These are phyloP conservation scores for Fringilla coelebs DNA, from an alignment of 2,797 vertebrate genomes.

Conservation along the genomic window DNA sequence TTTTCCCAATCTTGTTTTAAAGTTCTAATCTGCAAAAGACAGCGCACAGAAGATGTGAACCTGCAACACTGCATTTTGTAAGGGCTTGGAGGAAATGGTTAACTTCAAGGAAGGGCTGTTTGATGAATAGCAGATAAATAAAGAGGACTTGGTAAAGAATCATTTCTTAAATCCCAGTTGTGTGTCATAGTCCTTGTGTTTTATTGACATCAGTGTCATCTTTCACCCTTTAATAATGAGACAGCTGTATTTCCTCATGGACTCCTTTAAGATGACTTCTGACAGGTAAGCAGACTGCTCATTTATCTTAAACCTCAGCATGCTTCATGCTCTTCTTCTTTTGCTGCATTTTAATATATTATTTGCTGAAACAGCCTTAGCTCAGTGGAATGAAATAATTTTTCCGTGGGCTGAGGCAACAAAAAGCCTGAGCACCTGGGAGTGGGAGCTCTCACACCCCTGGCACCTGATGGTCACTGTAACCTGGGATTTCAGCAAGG, in stretches of 20 bases:
- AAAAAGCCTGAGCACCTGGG: background rate
- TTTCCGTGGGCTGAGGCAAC: background rate
- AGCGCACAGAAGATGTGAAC: background rate
- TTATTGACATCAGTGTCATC: background rate
- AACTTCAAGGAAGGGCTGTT: background rate
- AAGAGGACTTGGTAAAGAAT: background rate
- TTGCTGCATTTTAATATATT: background rate
- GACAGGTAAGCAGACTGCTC: background rate
- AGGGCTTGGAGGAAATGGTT: background rate
- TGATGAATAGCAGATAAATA: background rate
- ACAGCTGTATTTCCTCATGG: background rate
- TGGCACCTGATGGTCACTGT: background rate
- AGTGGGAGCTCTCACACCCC: fast-evolving
- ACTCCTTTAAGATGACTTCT: background rate
- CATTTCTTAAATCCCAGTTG: background rate
- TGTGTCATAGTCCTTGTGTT: background rate
- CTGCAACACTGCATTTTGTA: background rate
- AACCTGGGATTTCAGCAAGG: background rate
- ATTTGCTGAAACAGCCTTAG: background rate
- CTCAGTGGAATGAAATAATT: background rate
- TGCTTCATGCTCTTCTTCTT: background rate
- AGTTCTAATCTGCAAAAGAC: background rate
- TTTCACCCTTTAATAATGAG: background rate
- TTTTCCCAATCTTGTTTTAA: background rate
- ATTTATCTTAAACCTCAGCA: background rate